Base-by-base conservation (phyloP, 2,797 vertebrate species). In the Todus mexicanus region DNA sequence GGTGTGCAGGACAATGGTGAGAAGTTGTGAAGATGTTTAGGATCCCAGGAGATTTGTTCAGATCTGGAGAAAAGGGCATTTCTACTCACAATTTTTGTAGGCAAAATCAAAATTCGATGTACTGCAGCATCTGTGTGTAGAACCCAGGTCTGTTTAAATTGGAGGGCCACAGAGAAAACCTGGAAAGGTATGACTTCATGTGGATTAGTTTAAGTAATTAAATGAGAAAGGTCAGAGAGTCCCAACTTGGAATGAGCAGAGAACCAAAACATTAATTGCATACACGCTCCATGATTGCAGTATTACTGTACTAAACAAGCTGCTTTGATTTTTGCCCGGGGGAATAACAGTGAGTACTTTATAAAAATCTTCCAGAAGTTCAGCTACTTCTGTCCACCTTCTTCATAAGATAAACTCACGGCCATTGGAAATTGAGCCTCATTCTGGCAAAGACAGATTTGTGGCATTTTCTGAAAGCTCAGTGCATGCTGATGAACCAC, bases 201-300 rank as follows among this genome's bases (percentile, higher is more conserved):
- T 45, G 15, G 33, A 29, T 15, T 48, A 48, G 65, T 87, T 79
- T 18, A 56, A 57, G 68, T 4, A 72, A 18, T 45, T 89, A 47
- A 72, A 68, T 11, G 5, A 76, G 47, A 70, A 88, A 66, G 33
- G 29, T 71, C 69, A 68, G 33, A 1, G 8, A 73, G 31, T 48
- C 22, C 35, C 35, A 43, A 7, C 15, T 31, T 31, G 13, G 9
- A 81, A 35, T 14, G 15, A 33, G 38, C 3, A 21, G 63, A 31
- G 81, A 59, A 77, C 4, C 20, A 72, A 63, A 66, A 18, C 21
- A 18, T 22, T 35, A 37, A n/a, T 50, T 76, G n/a, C 31, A 31
- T 8, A 23, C 10, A 10, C 0, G 1, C 48, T 48, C 14, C 0
- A 1, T 16, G 25, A 72, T 25, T 75, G 43, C 18, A 60, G 2